phyloP scores from a whole-genome alignment of 2,113 vertebrate genomes.

The Sinocyclocheilus maitianheensis region DNA sequence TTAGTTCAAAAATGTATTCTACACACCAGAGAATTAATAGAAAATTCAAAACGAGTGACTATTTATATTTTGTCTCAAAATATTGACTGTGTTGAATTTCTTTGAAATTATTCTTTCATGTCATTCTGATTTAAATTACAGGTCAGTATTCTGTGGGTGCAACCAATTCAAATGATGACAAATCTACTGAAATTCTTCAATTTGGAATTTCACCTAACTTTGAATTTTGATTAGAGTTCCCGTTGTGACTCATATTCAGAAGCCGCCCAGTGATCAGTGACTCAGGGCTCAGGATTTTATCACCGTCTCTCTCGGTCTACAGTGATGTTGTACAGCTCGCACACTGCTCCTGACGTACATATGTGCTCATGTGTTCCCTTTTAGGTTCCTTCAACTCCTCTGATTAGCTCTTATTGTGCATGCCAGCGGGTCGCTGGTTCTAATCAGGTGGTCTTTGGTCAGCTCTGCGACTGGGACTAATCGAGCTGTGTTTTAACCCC shows the following conservation, averaged over 20 bases:
- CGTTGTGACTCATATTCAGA: not conserved
- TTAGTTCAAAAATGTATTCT: not conserved
- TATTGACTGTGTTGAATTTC: not conserved
- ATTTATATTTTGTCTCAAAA: not conserved
- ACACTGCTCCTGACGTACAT: not conserved
- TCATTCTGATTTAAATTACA: not conserved
- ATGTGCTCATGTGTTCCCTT: slow-evolving; percentile 14
- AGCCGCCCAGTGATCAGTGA: not conserved
- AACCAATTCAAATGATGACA: not conserved
- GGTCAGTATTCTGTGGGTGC: not conserved
- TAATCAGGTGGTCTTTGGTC: slow-evolving; percentile 60
- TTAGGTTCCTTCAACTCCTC: slow-evolving; percentile 31
- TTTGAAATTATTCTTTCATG: not conserved
- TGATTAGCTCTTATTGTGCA: slow-evolving; percentile 50
- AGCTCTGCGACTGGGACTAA: slow-evolving; percentile 58
- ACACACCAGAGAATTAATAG: not conserved
- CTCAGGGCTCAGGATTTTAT: slow-evolving; percentile 22
- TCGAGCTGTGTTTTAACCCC: slow-evolving; percentile 54
- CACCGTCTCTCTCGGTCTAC: slow-evolving; percentile 4
- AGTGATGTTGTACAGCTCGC: slow-evolving; percentile 13
- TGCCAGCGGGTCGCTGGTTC: slow-evolving; percentile 53
- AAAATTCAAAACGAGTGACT: not conserved
- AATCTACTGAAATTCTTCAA: not conserved
- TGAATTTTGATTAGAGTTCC: not conserved
- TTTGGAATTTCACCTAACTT: not conserved